Conservation (phyloP, 2,113 vertebrate species). For the Leptobrachium ailaonicum region DNA sequence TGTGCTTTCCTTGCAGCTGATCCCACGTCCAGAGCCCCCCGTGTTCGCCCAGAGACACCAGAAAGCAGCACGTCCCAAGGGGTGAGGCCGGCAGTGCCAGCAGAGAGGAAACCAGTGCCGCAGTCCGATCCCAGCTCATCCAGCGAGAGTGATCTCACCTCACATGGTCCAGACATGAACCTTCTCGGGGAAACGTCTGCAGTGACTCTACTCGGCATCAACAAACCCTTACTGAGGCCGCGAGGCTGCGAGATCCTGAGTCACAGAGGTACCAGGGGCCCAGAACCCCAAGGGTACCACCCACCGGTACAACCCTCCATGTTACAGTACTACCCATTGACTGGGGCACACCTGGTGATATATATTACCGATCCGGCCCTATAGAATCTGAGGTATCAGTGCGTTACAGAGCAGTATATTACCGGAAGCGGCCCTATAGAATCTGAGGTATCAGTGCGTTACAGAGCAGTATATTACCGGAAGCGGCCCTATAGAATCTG, state of each 20-base stretch:
- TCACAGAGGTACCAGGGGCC: conserved; percentile 62
- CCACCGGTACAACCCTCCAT: too few relatives aligned
- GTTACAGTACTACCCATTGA: too few relatives aligned
- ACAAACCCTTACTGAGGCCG: conserved; percentile 52
- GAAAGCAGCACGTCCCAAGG: conserved; percentile 15
- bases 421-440: too few relatives aligned
- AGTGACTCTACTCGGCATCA: conserved; percentile 42
- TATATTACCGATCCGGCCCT: too few relatives aligned
- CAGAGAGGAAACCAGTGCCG: conserved; percentile 49
- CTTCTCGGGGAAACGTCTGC: conserved; percentile 38
- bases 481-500: too few relatives aligned
- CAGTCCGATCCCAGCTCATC: conserved; percentile 62
- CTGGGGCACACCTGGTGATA: too few relatives aligned
- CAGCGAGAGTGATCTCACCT: conserved; percentile 66
- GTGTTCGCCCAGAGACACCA: background rate
- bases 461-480: too few relatives aligned
- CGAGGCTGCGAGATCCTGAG: conserved; percentile 62
- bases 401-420: too few relatives aligned
- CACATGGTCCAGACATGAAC: conserved; percentile 53
- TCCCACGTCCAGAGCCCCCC: background rate
- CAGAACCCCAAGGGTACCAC: background rate
- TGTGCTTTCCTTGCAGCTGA: background rate
- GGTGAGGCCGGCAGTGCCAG: background rate
- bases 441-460: too few relatives aligned
- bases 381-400: too few relatives aligned